phyloP scores from a whole-genome alignment of 2,113 vertebrate genomes.

The Tauraco erythrolophus region DNA sequence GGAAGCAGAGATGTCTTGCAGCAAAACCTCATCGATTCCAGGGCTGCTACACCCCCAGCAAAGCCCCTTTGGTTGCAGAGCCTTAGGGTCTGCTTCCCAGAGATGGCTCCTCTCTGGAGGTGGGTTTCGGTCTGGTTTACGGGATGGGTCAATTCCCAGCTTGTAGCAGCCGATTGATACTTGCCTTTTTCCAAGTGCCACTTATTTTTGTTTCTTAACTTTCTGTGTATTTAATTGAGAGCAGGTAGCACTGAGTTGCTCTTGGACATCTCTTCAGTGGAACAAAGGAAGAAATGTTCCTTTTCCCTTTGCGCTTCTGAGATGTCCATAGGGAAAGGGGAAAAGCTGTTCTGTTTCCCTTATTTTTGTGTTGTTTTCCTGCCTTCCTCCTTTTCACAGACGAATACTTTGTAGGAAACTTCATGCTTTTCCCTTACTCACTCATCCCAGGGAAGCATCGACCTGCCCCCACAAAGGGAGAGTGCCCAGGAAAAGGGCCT shows the following conservation, averaged over 20 bases:
- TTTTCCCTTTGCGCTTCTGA: neutral
- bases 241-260: neutral
- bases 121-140: neutral
- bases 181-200: neutral
- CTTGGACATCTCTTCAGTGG: neutral
- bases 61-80: neutral
- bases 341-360: neutral
- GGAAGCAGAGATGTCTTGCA: neutral
- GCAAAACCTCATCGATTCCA: neutral
- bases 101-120: neutral
- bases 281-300: neutral
- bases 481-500: neutral
- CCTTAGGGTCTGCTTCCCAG: neutral
- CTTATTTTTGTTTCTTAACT: neutral
- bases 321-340: neutral
- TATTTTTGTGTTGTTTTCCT: neutral
- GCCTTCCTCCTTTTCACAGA: neutral
- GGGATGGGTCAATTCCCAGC: accelerated
- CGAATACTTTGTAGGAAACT: neutral
- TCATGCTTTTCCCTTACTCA: neutral
- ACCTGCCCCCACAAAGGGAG: neutral
- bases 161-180: neutral
- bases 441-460: neutral
- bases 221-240: neutral
- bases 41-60: neutral